Conservation (phyloP, 2,888 invertebrate genomes). For the Amiota communis region DNA sequence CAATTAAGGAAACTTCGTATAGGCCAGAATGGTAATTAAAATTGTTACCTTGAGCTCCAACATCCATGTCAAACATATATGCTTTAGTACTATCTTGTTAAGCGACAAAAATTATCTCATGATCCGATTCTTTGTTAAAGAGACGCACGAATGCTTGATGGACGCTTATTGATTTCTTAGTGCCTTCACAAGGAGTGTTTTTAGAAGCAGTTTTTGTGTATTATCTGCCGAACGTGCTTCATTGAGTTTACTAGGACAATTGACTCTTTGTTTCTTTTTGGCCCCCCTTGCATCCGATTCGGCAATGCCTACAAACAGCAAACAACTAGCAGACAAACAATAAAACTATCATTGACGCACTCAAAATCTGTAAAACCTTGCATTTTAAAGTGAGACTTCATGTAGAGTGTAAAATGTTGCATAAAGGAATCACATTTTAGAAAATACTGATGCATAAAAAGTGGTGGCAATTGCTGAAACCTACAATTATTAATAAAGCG, state of each 20-base stretch:
- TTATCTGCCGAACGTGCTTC: constrained; percentile 87
- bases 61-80: constrained; percentile 94
- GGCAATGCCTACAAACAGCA: constrained; percentile 89
- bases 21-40: constrained; percentile 84
- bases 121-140: constrained; percentile 77
- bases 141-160: constrained; percentile 92
- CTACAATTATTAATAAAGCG: no score
- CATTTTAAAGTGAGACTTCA: no score
- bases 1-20: constrained; percentile 86
- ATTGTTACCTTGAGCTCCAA: constrained; percentile 85
- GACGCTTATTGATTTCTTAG: constrained; percentile 79
- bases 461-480: no score
- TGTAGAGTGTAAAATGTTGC: no score
- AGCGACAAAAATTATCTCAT: constrained; percentile 94
- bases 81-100: constrained; percentile 85
- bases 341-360: no score
- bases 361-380: no score
- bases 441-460: no score
- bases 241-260: constrained; percentile 81
- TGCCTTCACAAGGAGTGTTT: constrained; percentile 83
- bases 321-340: no score
- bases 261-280: constrained; percentile 83
- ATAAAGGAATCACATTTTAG: no score
- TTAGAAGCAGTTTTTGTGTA: constrained; percentile 89
- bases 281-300: constrained; percentile 93